Evolutionary conservation across 1,140 invertebrate genomes (phyloP), one percentile per base, ranked within the genome.

Genomic region (Zelostemma sp.): DNA sequence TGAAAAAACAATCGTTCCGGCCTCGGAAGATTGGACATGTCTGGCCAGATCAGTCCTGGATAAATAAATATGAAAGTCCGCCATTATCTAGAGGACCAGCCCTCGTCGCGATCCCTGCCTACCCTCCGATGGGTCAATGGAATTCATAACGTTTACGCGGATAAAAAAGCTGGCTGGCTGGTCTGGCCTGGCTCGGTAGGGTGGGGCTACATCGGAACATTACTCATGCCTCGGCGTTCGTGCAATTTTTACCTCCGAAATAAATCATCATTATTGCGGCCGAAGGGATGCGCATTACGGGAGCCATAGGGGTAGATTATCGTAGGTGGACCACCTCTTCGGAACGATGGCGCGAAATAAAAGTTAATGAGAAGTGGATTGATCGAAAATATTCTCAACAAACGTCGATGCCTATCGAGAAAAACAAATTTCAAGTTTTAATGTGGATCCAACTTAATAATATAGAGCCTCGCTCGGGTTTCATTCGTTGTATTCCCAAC

Each of bases 231-330:
- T 79, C 76, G 74, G 77, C 74, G 76, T 77, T 75, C 73, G 78
- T 75, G 76, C 79, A 81, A 83, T 83, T 84, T 84, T 84, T 84
- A 80, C 75, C 81, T 81, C 78, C 73, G 77, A 80, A 79, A 83
- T 84, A 84, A 84, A 84, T 84, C 80, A 84, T 84, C 80, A 84
- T 84, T 83, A 84, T 84, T 82, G 73, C 75, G 79, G 74, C 74
- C 71, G 70, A 70, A 79, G 78, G 79, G 78, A 81, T 80, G 79
- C 77, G 75, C 75, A 83, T 83, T 82, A 81, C 78, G 74, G 75
- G 68, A 75, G 73, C 72, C 69, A 71, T 70, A 73, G 73, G 78
- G 79, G 76, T 82, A 80, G 80, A 81, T 82, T 80, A 81, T 79
- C 78, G 74, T 74, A 76, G 72, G 73, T 55, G 54, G 55, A 62